phyloP scores from a whole-genome alignment of 2,113 vertebrate genomes.

The Tympanuchus pallidicinctus region DNA sequence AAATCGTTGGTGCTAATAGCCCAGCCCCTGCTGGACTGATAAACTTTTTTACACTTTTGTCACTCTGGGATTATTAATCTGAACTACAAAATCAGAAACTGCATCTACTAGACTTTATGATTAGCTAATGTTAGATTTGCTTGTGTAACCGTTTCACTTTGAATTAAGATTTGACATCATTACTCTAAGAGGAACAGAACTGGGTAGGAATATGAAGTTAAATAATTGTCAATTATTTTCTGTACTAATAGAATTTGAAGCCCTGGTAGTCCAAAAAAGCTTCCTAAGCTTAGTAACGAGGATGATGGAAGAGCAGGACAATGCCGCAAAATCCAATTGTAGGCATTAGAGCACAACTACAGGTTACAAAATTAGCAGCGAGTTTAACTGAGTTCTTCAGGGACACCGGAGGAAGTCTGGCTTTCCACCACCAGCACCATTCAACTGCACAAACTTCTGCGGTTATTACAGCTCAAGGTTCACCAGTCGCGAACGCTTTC shows the following conservation, averaged over 20 bases:
- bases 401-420: not conserved
- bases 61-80: not conserved
- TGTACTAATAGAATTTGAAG: not conserved
- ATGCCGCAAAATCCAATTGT: not conserved
- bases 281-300: not conserved
- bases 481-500: too few species aligned
- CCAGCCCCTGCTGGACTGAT: not conserved
- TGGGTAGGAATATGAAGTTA: not conserved
- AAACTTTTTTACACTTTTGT: not conserved
- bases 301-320: not conserved
- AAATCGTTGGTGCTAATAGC: not conserved
- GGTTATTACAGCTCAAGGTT: not conserved
- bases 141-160: not conserved
- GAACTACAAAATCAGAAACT: not conserved
- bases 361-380: not conserved
- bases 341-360: not conserved
- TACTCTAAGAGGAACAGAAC: not conserved
- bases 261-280: not conserved
- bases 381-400: not conserved
- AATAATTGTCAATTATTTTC: not conserved
- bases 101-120: not conserved
- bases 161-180: not conserved
- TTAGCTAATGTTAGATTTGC: not conserved
- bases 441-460: too few species aligned
- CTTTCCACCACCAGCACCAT: not conserved